Conservation (phyloP, 92 coral and sea anemone genomes). For the Paramuricea clavata region DNA sequence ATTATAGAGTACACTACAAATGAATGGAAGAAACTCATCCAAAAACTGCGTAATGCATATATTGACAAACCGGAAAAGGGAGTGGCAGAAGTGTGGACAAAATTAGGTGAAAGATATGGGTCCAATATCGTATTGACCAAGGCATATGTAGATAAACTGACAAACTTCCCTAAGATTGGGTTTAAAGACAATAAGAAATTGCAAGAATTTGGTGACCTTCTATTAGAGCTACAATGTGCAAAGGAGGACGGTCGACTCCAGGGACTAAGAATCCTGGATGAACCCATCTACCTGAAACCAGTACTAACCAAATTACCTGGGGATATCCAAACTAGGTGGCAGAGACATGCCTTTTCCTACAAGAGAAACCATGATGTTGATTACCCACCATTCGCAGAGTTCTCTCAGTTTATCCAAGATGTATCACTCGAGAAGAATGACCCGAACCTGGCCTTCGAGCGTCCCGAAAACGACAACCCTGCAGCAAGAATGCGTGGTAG, state of each 20-base stretch:
- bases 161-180: constrained; percentile 41
- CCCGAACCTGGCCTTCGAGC: constrained; percentile 54
- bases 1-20: constrained; percentile 18
- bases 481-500: background rate
- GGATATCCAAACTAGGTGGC: constrained; percentile 68
- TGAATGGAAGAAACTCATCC: constrained; percentile 31
- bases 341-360: constrained; percentile 59
- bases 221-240: constrained; percentile 68
- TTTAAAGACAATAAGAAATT: too few relatives aligned
- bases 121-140: constrained; percentile 9
- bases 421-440: constrained; percentile 54
- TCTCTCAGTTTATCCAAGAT: constrained; percentile 62
- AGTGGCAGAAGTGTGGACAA: constrained; percentile 6
- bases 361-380: constrained; percentile 38
- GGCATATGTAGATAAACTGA: constrained; percentile 24
- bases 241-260: constrained; percentile 56
- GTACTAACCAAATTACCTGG: constrained; percentile 37
- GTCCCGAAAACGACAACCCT: background rate
- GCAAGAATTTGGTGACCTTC: constrained; percentile 68
- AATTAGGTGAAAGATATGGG: constrained; percentile 36
- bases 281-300: constrained; percentile 54
- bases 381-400: constrained; percentile 68
- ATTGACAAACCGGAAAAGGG: background rate
- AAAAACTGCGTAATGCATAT: constrained; percentile 29
- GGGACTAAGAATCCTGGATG: constrained; percentile 64